Evolutionary conservation across 2,888 invertebrate genomes (phyloP).

Genomic region (Incurvaria masculella): DNA sequence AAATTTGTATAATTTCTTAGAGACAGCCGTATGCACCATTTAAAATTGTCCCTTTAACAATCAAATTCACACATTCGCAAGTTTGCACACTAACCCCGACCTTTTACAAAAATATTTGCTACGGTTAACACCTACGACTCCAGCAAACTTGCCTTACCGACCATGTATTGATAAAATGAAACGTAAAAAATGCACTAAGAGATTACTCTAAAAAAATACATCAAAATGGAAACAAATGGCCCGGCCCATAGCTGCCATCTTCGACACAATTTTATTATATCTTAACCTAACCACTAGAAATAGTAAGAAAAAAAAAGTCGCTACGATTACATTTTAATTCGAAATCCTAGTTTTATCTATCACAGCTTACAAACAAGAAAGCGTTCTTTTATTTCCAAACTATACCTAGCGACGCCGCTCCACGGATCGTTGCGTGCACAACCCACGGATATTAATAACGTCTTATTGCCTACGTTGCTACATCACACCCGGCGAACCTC

Average conservation of each 20-base stretch:
- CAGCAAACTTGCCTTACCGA: slow-evolving; percentile 37
- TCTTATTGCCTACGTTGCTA: slow-evolving; percentile 2
- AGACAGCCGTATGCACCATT: too few relatives aligned
- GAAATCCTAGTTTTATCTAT: slow-evolving; percentile 49
- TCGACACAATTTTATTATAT: slow-evolving; percentile 16
- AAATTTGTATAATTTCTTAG: too few relatives aligned
- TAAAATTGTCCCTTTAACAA: too few relatives aligned
- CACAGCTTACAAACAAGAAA: slow-evolving; percentile 47
- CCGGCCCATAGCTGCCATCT: not conserved
- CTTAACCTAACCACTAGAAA: slow-evolving; percentile 33
- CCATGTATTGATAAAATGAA: slow-evolving; percentile 32
- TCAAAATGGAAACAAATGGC: slow-evolving; percentile 47
- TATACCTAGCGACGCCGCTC: slow-evolving; percentile 18
- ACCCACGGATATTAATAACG: not conserved
- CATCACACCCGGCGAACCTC: not conserved
- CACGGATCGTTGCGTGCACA: slow-evolving; percentile 24
- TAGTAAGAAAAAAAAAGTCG: slow-evolving; percentile 27
- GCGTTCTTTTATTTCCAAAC: slow-evolving; percentile 5
- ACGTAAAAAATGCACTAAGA: slow-evolving; percentile 40
- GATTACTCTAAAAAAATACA: slow-evolving; percentile 47
- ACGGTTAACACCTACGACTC: slow-evolving; percentile 31
- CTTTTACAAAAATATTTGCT: slow-evolving; percentile 27
- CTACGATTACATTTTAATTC: slow-evolving; percentile 33
- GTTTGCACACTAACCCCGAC: not conserved
- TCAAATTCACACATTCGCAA: not conserved